These are phyloP conservation scores for Tyrannus savana DNA, from an alignment of 2,113 vertebrate genomes.

Conservation along the genomic window DNA sequence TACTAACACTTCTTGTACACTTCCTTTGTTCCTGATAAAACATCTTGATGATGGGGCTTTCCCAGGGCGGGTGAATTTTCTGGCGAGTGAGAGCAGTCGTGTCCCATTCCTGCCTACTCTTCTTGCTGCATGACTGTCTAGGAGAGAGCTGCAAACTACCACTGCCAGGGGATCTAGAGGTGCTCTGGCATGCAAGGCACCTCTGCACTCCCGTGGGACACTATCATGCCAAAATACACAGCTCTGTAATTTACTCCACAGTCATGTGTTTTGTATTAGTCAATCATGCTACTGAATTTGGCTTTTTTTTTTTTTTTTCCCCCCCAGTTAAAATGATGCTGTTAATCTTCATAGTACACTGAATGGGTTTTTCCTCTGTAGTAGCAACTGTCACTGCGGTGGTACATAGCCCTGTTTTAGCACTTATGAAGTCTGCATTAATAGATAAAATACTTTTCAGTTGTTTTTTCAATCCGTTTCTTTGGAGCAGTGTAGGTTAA, in stretches of 20 bases:
- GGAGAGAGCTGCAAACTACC: background rate
- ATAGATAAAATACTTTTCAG: background rate
- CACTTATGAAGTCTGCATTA: background rate
- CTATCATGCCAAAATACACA: background rate
- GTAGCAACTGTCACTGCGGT: background rate
- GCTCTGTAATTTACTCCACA: background rate
- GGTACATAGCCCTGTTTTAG: background rate
- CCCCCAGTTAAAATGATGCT: background rate
- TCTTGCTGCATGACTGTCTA: background rate
- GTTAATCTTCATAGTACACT: background rate
- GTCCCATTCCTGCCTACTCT: no score
- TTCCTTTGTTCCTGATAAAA: background rate
- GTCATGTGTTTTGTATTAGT: background rate
- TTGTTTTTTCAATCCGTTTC: background rate
- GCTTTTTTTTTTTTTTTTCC: background rate
- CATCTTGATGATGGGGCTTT: background rate
- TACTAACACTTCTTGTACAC: background rate
- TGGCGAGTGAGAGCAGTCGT: background rate
- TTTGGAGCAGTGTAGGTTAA: background rate
- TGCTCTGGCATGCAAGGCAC: background rate
- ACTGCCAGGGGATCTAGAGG: background rate
- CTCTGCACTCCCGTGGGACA: background rate
- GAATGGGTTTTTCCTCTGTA: background rate
- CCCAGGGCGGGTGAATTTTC: background rate
- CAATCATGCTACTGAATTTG: background rate